Conservation (phyloP, 2,888 invertebrate species). For the Agelastica alni region DNA sequence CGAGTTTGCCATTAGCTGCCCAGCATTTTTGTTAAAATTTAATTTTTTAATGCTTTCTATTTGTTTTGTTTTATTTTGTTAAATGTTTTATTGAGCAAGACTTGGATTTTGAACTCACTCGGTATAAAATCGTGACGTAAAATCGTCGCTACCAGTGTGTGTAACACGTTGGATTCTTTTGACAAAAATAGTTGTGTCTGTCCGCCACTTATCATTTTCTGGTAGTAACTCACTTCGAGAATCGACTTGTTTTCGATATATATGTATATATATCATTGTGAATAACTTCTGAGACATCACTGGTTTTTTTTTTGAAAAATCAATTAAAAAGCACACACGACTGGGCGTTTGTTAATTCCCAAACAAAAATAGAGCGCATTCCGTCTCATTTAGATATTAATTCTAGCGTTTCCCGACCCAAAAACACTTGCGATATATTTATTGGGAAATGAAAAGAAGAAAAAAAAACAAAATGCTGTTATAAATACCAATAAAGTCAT, state of each 20-base stretch:
- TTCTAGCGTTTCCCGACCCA: constrained; percentile 29
- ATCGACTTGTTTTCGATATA: constrained; percentile 24
- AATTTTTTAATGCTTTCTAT: too few relatives aligned
- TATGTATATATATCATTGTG: constrained; percentile 22
- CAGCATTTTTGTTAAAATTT: too few relatives aligned
- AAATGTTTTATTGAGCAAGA: too few relatives aligned
- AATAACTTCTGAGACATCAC: constrained; percentile 16
- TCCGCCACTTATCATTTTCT: constrained; percentile 21
- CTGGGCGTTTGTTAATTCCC: constrained; percentile 28
- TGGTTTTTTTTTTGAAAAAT: constrained; percentile 22
- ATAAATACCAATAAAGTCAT: constrained; percentile 42
- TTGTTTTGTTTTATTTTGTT: too few relatives aligned
- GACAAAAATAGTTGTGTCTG: constrained; percentile 23
- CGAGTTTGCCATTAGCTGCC: too few relatives aligned
- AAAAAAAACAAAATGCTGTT: constrained; percentile 41
- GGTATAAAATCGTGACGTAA: too few relatives aligned
- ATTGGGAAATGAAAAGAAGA: constrained; percentile 42
- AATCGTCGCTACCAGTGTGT: too few relatives aligned
- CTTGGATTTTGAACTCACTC: too few relatives aligned
- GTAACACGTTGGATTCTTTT: not conserved
- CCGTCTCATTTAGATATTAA: constrained; percentile 32
- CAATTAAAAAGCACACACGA: constrained; percentile 28
- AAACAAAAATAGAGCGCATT: constrained; percentile 30
- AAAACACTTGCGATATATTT: constrained; percentile 32
- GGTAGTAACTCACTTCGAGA: constrained; percentile 20